Base-by-base conservation (phyloP, 2,113 vertebrate genomes). In the Elephas maximus region DNA sequence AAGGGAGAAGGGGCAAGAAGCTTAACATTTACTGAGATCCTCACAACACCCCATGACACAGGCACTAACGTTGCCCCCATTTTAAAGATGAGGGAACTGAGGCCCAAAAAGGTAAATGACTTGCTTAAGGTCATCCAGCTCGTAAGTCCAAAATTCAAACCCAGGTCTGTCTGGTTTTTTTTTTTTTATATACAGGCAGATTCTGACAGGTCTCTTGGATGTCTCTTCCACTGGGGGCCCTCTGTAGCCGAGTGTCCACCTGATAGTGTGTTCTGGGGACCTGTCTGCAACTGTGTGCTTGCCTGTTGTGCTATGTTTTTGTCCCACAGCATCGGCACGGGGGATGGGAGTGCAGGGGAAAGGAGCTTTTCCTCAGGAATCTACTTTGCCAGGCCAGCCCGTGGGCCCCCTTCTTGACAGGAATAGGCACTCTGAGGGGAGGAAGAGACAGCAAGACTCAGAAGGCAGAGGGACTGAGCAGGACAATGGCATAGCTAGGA, bases 81-180 rank as follows among this genome's bases (percentile, higher is more conserved):
- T 84, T 93, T n/a, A 92, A 37, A 93, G 90, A 90, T 81, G 37
- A 67, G 44, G 45, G 84, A 90, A 67, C n/a, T 57, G 53, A 96
- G 65, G 21, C 51, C 84, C 76, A 88, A 63, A 73, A 73, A 90
- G 62, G 41, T 30, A 85, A 84, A 90, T 73, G 51, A 91, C 30
- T 80, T 95, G 37, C n/a, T 86, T 20, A 88, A 76, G 24, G 28
- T 89, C 85, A 48, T 15, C 41, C 10, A 24, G 73, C 30, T 88
- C 17, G 0, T 77, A 44, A 78, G 9, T 89, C 62, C 65, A 77
- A 60, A 92, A 90, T 84, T 82, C 88, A 95, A 81, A 83, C 48
- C 23, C 60, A 88, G 11, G 8, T 30, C 9, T 18, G 12, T 69
- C 71, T 71, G 41, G 8, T 37, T 37, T 37, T 37, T 37, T 37